Base-by-base conservation (phyloP, 2,797 vertebrate genomes). In the Characodon lateralis region DNA sequence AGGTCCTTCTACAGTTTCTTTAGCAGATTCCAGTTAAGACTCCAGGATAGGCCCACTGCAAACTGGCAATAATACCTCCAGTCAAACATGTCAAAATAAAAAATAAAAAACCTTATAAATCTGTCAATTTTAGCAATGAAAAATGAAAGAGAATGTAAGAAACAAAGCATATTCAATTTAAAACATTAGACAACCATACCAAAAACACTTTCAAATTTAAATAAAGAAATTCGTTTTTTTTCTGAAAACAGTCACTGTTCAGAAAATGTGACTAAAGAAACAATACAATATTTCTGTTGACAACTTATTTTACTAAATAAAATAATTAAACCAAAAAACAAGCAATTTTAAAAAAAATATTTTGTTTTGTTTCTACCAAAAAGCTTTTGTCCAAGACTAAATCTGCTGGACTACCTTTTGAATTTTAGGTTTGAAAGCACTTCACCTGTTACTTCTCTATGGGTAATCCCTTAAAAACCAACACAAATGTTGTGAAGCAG, bases 101-200 rank as follows among this genome's bases (percentile, higher is more conserved):
- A 18, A 41, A n/a, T 41, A 41, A 43, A 31, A 59, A 61, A 8
- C 18, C 2, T 31, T 31, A 14, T 8, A 61, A 59, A 14, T 59
- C 58, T 59, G 12, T 5, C 58, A 14, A 61, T 13, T 28, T 59
- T 59, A 58, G 14, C 26, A 6, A 28, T 0, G 0, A 59, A 28
- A 26, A 31, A 61, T 61, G 6, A 28, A 61, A 31, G 39, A 50
- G n/a, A 55, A 55, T 61, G 16, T 2, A 31, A 80, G 78, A 77
- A 59, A 46, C 31, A 50, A 18, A 24, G 13, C 35, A 39, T 59
- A 70, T 71, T 20, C 66, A 35, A 80, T 18, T 31, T 7, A 80
- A 4, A 6, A 3, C 12, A 48, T 28, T 6, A 14, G 4, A 70
- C 12, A 14, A 43, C 26, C 26, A 69, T 24, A 69, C 24, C 43